These are phyloP conservation scores for Eristalis pertinax DNA, from an alignment of 2,888 invertebrate genomes.

Conservation along the genomic window DNA sequence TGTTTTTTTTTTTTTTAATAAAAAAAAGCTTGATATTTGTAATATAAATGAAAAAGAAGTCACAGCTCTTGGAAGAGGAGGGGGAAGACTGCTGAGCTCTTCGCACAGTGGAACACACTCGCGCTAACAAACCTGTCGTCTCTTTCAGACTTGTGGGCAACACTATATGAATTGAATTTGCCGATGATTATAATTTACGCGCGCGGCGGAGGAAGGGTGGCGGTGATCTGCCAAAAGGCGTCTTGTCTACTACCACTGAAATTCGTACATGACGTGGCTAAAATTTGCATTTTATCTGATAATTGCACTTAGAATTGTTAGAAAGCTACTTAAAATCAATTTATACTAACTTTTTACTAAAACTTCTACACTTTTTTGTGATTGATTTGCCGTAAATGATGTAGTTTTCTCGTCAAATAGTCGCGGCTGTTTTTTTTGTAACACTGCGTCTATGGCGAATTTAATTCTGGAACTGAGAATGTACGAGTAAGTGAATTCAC, in stretches of 20 bases:
- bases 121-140: slow-evolving; percentile 31
- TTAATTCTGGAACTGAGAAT: slow-evolving; percentile 73
- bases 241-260: slow-evolving; percentile 69
- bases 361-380: slow-evolving; percentile 72
- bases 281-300: slow-evolving; percentile 66
- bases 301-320: slow-evolving; percentile 51
- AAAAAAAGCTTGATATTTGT: slow-evolving; percentile 19
- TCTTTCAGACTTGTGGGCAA: slow-evolving; percentile 28
- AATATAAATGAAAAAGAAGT: slow-evolving; percentile 66
- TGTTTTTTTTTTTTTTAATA: slow-evolving; percentile 28
- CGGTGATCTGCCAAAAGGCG: slow-evolving; percentile 72
- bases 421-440: slow-evolving; percentile 65
- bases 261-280: slow-evolving; percentile 74
- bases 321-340: slow-evolving; percentile 52
- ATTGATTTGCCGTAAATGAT: slow-evolving; percentile 54
- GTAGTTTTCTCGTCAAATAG: slow-evolving; percentile 57
- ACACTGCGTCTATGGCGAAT: slow-evolving; percentile 74
- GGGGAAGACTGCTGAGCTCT: slow-evolving; percentile 54
- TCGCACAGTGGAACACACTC: slow-evolving; percentile 41
- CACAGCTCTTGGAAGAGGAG: slow-evolving; percentile 60
- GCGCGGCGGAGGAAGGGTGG: slow-evolving; percentile 69
- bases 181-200: slow-evolving; percentile 70
- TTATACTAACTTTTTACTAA: slow-evolving; percentile 68
- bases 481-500: slow-evolving; percentile 61
- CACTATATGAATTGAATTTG: slow-evolving; percentile 58